A percentile compares a stretch with the other conserved stretches of the same genome.
phyloP scores from a whole-genome alignment of 2,888 invertebrate species.

The Sphaerophoria taeniata region DNA sequence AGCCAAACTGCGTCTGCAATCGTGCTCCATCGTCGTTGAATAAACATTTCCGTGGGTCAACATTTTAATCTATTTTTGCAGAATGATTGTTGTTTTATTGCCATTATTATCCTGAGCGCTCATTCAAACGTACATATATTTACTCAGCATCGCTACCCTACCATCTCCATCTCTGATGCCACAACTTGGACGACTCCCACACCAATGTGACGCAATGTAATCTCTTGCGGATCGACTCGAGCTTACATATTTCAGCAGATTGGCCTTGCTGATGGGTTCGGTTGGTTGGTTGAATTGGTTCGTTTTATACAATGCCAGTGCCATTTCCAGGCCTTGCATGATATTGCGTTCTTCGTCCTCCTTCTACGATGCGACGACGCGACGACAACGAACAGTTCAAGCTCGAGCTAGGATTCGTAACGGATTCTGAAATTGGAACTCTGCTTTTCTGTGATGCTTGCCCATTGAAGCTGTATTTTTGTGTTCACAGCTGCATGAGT shows the following conservation, averaged over 20 bases:
- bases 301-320: background rate
- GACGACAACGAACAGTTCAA: too few relatives aligned
- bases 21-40: constrained; percentile 52
- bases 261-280: constrained; percentile 54
- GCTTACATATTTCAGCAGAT: constrained; percentile 70
- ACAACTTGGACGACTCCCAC: background rate
- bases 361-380: too few relatives aligned
- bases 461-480: constrained; percentile 48
- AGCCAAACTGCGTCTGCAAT: background rate
- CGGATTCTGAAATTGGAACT: constrained; percentile 15
- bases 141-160: background rate
- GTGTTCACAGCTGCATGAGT: constrained; percentile 69
- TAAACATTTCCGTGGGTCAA: constrained; percentile 71
- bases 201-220: constrained; percentile 51
- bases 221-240: constrained; percentile 61
- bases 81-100: constrained; percentile 70
- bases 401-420: background rate
- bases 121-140: constrained; percentile 9
- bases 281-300: constrained; percentile 14
- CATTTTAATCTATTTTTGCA: constrained; percentile 70
- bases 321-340: background rate
- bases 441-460: constrained; percentile 19
- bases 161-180: too few relatives aligned
- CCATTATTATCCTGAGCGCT: constrained; percentile 56
- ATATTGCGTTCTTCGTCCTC: background rate